A percentile compares a stretch with the other conserved stretches of the same genome.
phyloP scores from a whole-genome alignment of 2,797 vertebrate species.

The Mus caroli region DNA sequence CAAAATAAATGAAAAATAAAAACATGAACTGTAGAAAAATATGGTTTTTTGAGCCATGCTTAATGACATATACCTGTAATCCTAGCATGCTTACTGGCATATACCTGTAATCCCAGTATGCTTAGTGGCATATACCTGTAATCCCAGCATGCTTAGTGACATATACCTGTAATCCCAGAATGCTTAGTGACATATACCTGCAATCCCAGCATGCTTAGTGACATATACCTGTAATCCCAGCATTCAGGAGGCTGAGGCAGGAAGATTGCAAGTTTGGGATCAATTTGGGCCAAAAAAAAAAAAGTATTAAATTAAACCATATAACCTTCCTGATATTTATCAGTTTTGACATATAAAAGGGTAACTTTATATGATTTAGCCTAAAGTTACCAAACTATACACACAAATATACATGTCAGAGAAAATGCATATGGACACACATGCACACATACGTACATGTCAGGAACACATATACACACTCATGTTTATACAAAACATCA shows the following conservation, averaged over 20 bases:
- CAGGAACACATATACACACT: background rate
- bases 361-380: background rate
- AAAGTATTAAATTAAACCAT: too few species aligned
- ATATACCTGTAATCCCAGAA: too few species aligned
- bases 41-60: background rate
- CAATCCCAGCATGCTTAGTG: too few species aligned
- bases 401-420: background rate
- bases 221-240: too few species aligned
- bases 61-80: too few species aligned
- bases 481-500: background rate
- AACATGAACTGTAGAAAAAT: background rate
- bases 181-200: too few species aligned
- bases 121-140: too few species aligned
- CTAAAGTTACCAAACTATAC: background rate
- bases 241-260: background rate
- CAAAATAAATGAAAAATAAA: background rate
- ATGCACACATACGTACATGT: background rate
- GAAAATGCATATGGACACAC: background rate
- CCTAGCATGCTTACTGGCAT: too few species aligned
- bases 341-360: slow-evolving; percentile 30
- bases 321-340: background rate
- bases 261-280: background rate
- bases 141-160: background rate
- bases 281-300: background rate
- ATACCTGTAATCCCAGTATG: too few species aligned